Evolutionary conservation across 2,113 vertebrate genomes (phyloP).

Genomic region (Pardalotus punctatus): DNA sequence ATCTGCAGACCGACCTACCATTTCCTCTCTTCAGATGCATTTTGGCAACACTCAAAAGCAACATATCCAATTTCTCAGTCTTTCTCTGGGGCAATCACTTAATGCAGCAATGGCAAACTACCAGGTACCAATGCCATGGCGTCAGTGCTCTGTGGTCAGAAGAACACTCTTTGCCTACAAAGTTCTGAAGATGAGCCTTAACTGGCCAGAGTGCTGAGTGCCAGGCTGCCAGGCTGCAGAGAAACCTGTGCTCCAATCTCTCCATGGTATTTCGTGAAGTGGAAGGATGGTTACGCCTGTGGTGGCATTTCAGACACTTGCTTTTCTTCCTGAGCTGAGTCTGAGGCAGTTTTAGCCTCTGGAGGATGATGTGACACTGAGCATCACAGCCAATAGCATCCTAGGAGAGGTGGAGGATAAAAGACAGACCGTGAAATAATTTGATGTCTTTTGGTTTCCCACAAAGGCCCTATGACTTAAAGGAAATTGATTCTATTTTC

Average conservation of each 20-base stretch:
- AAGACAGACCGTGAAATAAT: background rate
- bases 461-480: background rate
- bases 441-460: background rate
- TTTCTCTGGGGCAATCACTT: background rate
- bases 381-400: background rate
- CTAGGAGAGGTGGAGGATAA: background rate
- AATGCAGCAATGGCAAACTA: background rate
- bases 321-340: background rate
- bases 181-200: background rate
- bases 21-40: background rate
- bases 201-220: background rate
- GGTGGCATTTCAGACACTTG: background rate
- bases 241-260: background rate
- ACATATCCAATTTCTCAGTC: background rate
- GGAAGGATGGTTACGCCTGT: background rate
- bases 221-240: background rate
- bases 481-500: background rate
- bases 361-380: background rate
- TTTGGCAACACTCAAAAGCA: background rate
- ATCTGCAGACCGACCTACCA: background rate
- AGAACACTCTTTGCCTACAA: background rate
- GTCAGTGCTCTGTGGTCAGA: background rate
- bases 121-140: fast-evolving
- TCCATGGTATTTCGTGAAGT: background rate
- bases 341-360: background rate